phyloP scores from a whole-genome alignment of 2,113 vertebrate species.

The Hemicordylus capensis region DNA sequence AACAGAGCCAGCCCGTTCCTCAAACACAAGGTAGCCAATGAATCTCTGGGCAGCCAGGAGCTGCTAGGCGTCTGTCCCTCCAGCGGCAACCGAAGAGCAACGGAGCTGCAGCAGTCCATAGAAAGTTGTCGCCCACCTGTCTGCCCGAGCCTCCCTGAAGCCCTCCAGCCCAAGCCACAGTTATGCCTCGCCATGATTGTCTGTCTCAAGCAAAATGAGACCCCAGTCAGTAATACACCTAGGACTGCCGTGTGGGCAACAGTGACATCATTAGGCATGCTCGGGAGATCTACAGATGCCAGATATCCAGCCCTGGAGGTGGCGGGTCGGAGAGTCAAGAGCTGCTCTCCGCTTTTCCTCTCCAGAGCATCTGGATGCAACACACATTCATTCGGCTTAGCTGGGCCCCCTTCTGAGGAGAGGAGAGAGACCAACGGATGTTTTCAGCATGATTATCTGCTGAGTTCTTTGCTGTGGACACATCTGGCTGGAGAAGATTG shows the following conservation, averaged over 20 bases:
- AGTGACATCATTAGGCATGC: not conserved
- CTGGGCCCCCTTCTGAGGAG: not conserved
- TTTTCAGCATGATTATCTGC: not conserved
- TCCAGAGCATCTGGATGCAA: not conserved
- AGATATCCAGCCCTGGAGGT: not conserved
- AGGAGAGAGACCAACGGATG: not conserved
- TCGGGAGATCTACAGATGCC: not conserved
- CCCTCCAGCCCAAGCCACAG: not conserved
- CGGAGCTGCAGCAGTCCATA: not conserved
- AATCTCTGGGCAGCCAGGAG: not conserved
- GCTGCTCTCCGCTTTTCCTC: not conserved
- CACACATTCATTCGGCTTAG: not conserved
- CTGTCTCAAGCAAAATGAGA: not conserved
- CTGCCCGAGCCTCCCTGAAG: not conserved
- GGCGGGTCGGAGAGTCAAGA: not conserved
- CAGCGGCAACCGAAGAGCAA: not conserved
- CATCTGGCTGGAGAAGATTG: not conserved
- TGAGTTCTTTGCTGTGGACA: not conserved
- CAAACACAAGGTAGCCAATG: not conserved
- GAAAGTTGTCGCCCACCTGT: conserved; percentile 16
- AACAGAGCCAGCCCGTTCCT: not conserved
- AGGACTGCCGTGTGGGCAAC: fast-evolving
- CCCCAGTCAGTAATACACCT: not conserved
- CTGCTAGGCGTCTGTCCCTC: too few species aligned
- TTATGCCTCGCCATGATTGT: not conserved